Conservation (phyloP, 2,888 invertebrate species). For the Nemurella pictetii region DNA sequence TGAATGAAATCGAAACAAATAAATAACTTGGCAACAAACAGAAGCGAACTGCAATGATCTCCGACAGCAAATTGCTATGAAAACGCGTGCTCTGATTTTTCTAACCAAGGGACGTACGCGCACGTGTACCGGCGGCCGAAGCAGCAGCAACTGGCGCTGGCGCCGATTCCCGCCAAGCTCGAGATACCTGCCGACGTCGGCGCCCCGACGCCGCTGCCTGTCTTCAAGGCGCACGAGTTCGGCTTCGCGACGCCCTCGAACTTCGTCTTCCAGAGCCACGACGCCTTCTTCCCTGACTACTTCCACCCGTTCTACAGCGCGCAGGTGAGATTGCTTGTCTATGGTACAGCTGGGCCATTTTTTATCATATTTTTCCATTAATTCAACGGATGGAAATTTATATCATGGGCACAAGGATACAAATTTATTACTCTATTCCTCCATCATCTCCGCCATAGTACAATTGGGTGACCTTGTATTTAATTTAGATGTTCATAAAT, state of each 20-base stretch:
- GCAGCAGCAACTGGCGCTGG: neutral
- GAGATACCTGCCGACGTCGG: slow-evolving; percentile 27
- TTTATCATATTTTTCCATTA: no score
- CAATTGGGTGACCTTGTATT: no score
- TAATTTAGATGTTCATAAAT: no score
- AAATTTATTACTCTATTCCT: no score
- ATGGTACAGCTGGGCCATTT: no score
- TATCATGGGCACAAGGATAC: no score
- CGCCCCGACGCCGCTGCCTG: neutral
- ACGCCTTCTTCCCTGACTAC: slow-evolving; percentile 33
- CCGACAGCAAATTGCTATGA: neutral
- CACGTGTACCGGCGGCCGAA: slow-evolving; percentile 32
- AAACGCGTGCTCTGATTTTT: neutral
- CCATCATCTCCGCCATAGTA: no score
- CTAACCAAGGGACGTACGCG: slow-evolving; percentile 28
- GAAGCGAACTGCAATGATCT: no score
- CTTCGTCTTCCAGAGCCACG: slow-evolving; percentile 28
- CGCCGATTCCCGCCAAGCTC: slow-evolving; percentile 32
- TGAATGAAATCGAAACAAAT: no score
- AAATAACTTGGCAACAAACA: no score
- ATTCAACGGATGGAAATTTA: no score
- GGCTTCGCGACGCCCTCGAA: neutral
- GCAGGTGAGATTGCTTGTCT: slow-evolving; percentile 35
- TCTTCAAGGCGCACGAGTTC: neutral
- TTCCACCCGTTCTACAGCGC: slow-evolving; percentile 38